phyloP scores from a whole-genome alignment of 2,888 invertebrate genomes.

The Caenorhabditis sinica region DNA sequence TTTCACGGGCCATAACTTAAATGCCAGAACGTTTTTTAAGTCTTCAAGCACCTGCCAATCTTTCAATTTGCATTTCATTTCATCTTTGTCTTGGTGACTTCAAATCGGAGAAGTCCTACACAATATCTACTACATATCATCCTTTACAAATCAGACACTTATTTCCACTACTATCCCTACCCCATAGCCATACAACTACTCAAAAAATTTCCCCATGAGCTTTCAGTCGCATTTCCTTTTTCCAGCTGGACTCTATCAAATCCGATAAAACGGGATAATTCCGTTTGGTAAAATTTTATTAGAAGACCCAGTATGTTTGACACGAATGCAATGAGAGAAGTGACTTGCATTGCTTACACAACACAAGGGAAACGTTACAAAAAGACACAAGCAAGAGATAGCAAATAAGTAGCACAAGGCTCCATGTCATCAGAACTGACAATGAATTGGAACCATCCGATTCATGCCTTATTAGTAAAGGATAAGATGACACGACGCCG shows the following conservation, averaged over 20 bases:
- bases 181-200: no score
- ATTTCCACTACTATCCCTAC: no score
- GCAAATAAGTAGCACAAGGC: constrained; percentile 48
- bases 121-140: no score
- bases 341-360: constrained; percentile 66
- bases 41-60: no score
- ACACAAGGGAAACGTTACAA: constrained; percentile 58
- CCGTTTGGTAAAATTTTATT: constrained; percentile 63
- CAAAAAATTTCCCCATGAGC: not conserved
- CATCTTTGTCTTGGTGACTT: no score
- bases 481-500: constrained; percentile 30
- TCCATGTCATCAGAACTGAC: constrained; percentile 26
- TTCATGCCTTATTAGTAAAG: constrained; percentile 52
- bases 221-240: no score
- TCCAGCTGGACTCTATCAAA: not conserved
- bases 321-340: constrained; percentile 72
- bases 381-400: constrained; percentile 54
- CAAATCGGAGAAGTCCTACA: no score
- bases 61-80: no score
- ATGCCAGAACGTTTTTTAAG: no score
- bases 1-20: no score
- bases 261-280: not conserved
- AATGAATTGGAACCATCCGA: constrained; percentile 1
- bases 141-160: no score
- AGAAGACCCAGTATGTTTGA: constrained; percentile 68